Evolutionary conservation across 2,888 invertebrate genomes (phyloP).

Genomic region (Eudasyphora cyanicolor): DNA sequence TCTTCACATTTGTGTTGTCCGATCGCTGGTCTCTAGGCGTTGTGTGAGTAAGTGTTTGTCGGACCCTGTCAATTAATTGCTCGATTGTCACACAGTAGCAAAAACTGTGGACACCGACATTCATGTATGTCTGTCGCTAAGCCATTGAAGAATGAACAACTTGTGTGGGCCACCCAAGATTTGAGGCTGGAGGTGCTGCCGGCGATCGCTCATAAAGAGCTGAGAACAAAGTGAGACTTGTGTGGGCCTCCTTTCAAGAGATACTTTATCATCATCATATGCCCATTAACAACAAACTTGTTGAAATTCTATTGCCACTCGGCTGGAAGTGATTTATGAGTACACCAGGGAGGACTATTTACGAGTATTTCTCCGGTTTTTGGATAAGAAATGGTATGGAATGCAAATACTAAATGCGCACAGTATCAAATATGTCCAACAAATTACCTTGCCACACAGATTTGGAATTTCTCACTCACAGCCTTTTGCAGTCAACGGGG

Average conservation of each 20-base stretch:
- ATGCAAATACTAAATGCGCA: not conserved
- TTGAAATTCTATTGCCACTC: slow-evolving; percentile 64
- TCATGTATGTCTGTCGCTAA: slow-evolving; percentile 51
- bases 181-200: not conserved
- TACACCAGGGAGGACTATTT: not conserved
- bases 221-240: not conserved
- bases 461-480: no score
- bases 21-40: no score
- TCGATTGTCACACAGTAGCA: slow-evolving; percentile 61
- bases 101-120: slow-evolving; percentile 56
- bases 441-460: no score
- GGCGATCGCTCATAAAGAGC: not conserved
- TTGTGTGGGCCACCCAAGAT: slow-evolving; percentile 57
- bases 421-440: no score
- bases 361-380: not conserved
- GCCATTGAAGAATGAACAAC: slow-evolving; percentile 32
- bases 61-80: slow-evolving; percentile 55
- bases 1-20: slow-evolving; percentile 29
- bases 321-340: slow-evolving; percentile 59
- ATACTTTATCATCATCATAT: slow-evolving; percentile 59
- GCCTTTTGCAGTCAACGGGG: no score
- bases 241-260: slow-evolving; percentile 22
- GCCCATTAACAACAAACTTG: slow-evolving; percentile 62
- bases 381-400: not conserved
- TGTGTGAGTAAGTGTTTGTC: slow-evolving; percentile 4